phyloP scores from a whole-genome alignment of 2,888 invertebrate species.

The Drosophila mulleri region DNA sequence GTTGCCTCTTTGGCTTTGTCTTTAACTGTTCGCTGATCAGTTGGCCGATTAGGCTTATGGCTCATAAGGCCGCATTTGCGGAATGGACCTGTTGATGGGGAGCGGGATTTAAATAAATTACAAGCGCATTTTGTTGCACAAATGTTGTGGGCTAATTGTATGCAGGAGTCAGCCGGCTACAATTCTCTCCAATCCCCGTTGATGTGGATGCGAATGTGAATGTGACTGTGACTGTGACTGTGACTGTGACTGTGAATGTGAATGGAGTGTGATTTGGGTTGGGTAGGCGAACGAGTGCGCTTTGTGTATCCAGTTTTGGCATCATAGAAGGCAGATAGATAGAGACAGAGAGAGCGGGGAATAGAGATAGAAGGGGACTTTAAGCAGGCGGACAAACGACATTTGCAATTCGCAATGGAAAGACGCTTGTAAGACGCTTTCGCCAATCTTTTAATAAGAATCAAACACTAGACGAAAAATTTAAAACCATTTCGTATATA shows the following conservation, averaged over 20 bases:
- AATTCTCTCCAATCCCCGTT: conserved; percentile 25
- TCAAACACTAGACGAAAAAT: conserved; percentile 81
- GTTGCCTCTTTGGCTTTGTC: conserved; percentile 19
- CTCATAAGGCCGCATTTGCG: conserved; percentile 60
- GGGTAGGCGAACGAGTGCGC: conserved; percentile 43
- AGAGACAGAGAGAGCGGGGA: not conserved
- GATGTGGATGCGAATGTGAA: conserved; percentile 14
- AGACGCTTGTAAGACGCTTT: conserved; percentile 74
- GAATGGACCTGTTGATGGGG: conserved; percentile 54
- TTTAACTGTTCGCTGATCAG: conserved; percentile 58
- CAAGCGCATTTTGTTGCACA: conserved; percentile 57
- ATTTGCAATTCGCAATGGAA: conserved; percentile 70
- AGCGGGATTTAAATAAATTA: conserved; percentile 71
- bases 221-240: conserved; percentile 42
- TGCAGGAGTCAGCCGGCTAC: conserved; percentile 53
- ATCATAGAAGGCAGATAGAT: not conserved
- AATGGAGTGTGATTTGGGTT: conserved; percentile 60
- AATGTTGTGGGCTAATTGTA: conserved; percentile 79
- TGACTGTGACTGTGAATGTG: conserved; percentile 54
- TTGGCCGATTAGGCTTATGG: conserved; percentile 74
- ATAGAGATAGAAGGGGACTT: not conserved
- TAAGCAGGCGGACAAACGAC: conserved; percentile 50
- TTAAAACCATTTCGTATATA: conserved; percentile 81
- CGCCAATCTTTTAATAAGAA: conserved; percentile 82
- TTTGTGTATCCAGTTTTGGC: conserved; percentile 36